Evolutionary conservation across 2,113 vertebrate genomes (phyloP), one percentile per base, ranked within the genome.

Genomic region (Pluvianellus socialis): DNA sequence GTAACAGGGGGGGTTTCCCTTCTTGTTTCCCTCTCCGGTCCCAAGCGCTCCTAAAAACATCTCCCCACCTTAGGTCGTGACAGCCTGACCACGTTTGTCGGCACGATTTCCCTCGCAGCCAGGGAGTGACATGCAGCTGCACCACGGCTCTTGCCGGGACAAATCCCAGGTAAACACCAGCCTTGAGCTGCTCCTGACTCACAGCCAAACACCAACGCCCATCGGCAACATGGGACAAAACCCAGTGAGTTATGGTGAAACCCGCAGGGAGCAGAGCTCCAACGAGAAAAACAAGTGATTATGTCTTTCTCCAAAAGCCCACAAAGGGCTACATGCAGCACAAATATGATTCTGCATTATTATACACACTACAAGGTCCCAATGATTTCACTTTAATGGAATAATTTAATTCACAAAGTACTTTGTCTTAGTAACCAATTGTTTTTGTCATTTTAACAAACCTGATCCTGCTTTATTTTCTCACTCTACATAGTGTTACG

Each of bases 1-100:
- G 0, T 55, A 50, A 42, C 2, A 17, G n/a, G 1, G 14, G 18
- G 18, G 1, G 3, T 9, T 38, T 72, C 33, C 62, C 58, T 72
- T 72, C 59, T 50, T 40, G 3, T 75, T 53, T 56, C 59, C 16
- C 27, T 62, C 23, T 82, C 47, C 11, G 14, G n/a, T 55, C 42
- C 20, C 8, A 65, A 66, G 50, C 0, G 0, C 59, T 58, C 50
- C 65, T 85, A 82, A 90, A 65, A 62, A 47, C 7, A 16, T 59
- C 35, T 53, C 61, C 21, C 42, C 45, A 14, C 11, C 33, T 67
- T 14, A 66, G 42, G 20, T 1, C 0, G 0, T 38, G 38, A 82
- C 42, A 79, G 16, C 14, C 38, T 26, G 23, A 13, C 12, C 3
- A 0, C 0, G 0, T 44, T 66, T 71, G 22, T 42, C 0, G 0